Conservation (phyloP, 2,797 vertebrate species). For the Nannoperca obscura region DNA sequence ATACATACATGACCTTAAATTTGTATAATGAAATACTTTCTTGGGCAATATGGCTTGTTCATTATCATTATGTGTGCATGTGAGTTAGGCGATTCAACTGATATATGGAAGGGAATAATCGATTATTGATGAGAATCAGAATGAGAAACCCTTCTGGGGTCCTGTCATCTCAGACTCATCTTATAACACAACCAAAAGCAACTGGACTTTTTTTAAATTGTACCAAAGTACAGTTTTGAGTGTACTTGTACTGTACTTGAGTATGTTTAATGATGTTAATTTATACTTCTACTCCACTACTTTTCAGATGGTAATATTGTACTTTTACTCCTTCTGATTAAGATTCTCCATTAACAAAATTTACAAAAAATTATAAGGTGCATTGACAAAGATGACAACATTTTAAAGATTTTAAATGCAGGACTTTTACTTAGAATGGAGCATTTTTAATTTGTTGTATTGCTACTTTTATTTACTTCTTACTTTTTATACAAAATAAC, state of each 20-base stretch:
- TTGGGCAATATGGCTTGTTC: background rate
- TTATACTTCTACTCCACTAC: too few relatives aligned
- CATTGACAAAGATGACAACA: too few relatives aligned
- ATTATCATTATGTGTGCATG: background rate
- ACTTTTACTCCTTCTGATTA: background rate
- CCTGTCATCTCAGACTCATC: too few relatives aligned
- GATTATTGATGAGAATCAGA: background rate
- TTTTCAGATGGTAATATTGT: too few relatives aligned
- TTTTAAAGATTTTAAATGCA: too few relatives aligned
- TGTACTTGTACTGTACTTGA: too few relatives aligned
- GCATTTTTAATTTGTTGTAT: background rate
- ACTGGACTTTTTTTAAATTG: too few relatives aligned
- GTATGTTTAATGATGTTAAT: too few relatives aligned
- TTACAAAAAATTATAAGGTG: too few relatives aligned
- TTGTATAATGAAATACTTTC: conserved; percentile 39
- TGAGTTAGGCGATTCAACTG: background rate
- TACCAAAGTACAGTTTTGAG: too few relatives aligned
- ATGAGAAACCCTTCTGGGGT: too few relatives aligned
- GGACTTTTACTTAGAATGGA: background rate
- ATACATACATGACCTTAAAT: conserved; percentile 9
- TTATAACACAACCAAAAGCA: too few relatives aligned
- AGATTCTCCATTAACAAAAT: background rate
- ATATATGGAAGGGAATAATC: background rate
- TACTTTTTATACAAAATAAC: background rate
- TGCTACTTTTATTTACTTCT: background rate